Evolutionary conservation across 2,888 invertebrate species (phyloP), one percentile per base, ranked within the genome.

Genomic region (Tiphia femorata): DNA sequence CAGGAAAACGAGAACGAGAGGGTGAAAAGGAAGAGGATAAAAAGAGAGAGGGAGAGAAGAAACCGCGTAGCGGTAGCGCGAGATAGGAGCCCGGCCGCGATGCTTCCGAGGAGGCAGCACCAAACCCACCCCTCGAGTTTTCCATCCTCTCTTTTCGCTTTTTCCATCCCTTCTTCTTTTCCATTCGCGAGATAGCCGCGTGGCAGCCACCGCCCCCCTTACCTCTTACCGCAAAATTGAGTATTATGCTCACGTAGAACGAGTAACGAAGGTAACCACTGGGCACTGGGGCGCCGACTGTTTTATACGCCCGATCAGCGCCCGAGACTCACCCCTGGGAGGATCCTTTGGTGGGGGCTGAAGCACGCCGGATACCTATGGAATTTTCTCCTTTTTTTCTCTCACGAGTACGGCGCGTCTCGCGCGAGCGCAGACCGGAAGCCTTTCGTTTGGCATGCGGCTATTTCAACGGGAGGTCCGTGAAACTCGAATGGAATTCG

Each of bases 201-300:
- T 3, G 14, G 16, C n/a, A 27, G 27, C 43, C 2, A 38, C 16
- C 38, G 4, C 38, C 10, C 12, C 38, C 7, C 30, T 23, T 12
- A 16, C 12, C 25, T 38, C 14, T 7, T 21, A 10, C 27, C 25
- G 8, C 49, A 35, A 8, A 44, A 58, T 63, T 46, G 51, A 21
- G 64, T 59, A 69, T 60, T 61, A 49, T 47, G 54, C 48, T 55
- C 69, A 69, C 70, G 71, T 68, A 62, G 41, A 14, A 38, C 38
- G 57, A n/a, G 46, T 69, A 70, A 70, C 61, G 64, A 69, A 69
- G 67, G 60, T 61, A 51, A 44, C 37, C 6, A 5, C n/a, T n/a
- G n/a, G 6, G 25, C 8, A 25, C 25, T 6, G n/a, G 4, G n/a
- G 41, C 25, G 21, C 25, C 16, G 42, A 25, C 42, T n/a, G 27